Conservation (phyloP, 2,797 vertebrate species). For the Mergus octosetaceus region DNA sequence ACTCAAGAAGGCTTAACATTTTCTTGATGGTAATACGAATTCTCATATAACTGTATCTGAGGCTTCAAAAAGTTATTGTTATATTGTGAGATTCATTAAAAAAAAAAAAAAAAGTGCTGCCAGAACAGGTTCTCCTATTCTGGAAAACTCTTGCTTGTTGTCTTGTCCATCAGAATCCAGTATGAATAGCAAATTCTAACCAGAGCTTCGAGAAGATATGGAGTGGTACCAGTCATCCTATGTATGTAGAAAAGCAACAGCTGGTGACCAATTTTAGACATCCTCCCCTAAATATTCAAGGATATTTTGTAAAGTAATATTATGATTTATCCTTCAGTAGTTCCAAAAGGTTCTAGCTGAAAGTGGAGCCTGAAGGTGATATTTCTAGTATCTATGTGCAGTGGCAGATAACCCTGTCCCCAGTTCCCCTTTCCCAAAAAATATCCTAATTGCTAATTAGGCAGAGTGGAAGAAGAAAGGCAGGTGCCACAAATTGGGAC, state of each 20-base stretch:
- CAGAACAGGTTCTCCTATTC: neutral
- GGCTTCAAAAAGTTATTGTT: neutral
- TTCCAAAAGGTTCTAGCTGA: neutral
- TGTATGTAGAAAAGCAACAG: slow-evolving; percentile 11
- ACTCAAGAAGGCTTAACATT: neutral
- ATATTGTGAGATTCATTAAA: neutral
- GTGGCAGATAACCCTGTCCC: neutral
- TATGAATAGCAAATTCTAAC: neutral
- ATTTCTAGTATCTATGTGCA: neutral
- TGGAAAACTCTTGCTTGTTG: neutral
- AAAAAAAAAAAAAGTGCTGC: neutral
- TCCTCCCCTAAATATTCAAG: neutral
- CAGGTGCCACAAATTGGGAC: rapidly evolving
- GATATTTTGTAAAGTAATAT: neutral
- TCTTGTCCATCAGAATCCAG: neutral
- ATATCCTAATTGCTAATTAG: neutral
- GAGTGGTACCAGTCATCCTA: neutral
- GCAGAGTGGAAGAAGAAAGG: neutral
- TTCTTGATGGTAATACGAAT: neutral
- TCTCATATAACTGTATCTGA: neutral
- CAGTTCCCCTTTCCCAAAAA: neutral
- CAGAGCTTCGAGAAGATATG: neutral
- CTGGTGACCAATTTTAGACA: slow-evolving; percentile 26
- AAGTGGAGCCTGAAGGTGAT: neutral
- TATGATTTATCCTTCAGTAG: neutral